phyloP scores from a whole-genome alignment of 2,888 invertebrate species.

The Lochmaea crataegi region DNA sequence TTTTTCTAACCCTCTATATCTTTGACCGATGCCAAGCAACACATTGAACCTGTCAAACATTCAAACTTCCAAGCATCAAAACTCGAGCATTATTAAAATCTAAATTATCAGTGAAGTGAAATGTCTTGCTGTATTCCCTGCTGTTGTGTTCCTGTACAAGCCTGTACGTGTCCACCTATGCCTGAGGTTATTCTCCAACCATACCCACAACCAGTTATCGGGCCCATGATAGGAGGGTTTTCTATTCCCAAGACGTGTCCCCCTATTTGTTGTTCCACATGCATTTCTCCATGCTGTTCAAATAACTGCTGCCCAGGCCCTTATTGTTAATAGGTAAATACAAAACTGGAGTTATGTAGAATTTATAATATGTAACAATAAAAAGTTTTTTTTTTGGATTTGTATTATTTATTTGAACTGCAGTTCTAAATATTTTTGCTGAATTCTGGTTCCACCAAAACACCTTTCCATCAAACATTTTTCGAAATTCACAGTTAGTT shows the following conservation, averaged over 20 bases:
- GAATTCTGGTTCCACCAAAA: too few relatives aligned
- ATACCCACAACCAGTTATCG: slow-evolving; percentile 1
- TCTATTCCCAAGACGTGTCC: not conserved
- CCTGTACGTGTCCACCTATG: not conserved
- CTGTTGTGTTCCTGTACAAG: slow-evolving; percentile 14
- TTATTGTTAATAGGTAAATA: not conserved
- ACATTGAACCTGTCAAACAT: not conserved
- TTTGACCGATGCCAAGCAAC: not conserved
- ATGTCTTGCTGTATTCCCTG: slow-evolving; percentile 1
- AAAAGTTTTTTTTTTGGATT: not conserved
- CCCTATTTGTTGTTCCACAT: slow-evolving; percentile 8
- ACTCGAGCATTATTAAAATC: not conserved
- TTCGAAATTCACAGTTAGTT: too few relatives aligned
- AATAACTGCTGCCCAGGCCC: not conserved
- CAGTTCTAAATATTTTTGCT: too few relatives aligned
- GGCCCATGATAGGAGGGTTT: not conserved
- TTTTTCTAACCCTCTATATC: too few relatives aligned
- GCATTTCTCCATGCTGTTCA: not conserved
- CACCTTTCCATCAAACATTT: too few relatives aligned
- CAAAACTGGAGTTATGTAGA: not conserved
- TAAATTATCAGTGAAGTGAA: not conserved
- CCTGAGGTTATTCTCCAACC: not conserved
- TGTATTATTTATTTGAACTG: too few relatives aligned
- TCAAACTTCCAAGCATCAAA: too few relatives aligned
- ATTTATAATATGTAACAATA: not conserved